Evolutionary conservation across 2,888 invertebrate species (phyloP).

Genomic region (Ferrisia virgata): DNA sequence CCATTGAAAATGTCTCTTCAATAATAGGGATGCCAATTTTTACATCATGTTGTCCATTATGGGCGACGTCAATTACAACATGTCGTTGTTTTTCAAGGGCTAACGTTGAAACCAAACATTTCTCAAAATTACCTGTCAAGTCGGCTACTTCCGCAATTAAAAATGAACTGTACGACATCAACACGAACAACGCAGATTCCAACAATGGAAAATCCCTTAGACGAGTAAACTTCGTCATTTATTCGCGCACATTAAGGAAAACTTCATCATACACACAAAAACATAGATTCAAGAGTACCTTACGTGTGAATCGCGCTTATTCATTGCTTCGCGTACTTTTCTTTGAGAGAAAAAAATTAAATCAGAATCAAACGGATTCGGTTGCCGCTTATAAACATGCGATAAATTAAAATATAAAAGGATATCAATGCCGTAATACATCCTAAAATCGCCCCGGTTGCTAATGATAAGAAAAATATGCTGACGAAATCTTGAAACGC

Average conservation of each 20-base stretch:
- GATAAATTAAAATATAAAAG: constrained; percentile 63
- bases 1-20: no score
- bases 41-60: no score
- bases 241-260: constrained; percentile 48
- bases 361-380: neutral
- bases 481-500: constrained; percentile 88
- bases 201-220: constrained; percentile 91
- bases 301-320: no score
- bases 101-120: no score
- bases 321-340: no score
- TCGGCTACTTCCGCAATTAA: constrained; percentile 93
- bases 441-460: constrained; percentile 90
- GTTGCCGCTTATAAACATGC: neutral
- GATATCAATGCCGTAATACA: constrained; percentile 91
- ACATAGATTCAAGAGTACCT: no score
- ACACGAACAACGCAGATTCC: constrained; percentile 92
- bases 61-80: no score
- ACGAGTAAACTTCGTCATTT: constrained; percentile 91
- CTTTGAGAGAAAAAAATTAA: no score
- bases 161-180: constrained; percentile 97
- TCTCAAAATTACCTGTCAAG: constrained; percentile 71
- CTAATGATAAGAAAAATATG: constrained; percentile 85
- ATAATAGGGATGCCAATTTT: no score
- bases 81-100: no score
- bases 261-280: no score